These are phyloP conservation scores for Euura lappo DNA, from an alignment of 1,140 invertebrate species.

Conservation along the genomic window DNA sequence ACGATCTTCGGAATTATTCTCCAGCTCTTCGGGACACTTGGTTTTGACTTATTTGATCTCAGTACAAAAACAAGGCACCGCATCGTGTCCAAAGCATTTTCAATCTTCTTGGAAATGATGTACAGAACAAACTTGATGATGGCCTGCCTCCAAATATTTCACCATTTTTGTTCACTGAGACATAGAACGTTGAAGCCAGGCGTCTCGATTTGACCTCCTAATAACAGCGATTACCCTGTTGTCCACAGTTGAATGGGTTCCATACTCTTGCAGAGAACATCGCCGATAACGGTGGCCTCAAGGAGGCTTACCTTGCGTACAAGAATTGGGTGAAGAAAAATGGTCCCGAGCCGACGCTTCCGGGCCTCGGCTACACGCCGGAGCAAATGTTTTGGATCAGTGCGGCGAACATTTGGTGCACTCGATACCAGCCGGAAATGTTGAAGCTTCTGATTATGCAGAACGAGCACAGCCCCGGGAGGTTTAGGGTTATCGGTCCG, in stretches of 20 bases:
- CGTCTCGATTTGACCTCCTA: too few relatives aligned
- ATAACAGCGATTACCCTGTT: constrained; percentile 11
- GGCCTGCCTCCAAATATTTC: too few relatives aligned
- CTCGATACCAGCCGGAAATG: constrained; percentile 72
- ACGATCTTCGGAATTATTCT: background rate
- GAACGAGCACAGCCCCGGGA: constrained; percentile 78
- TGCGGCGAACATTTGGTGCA: constrained; percentile 74
- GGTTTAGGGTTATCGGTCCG: constrained; percentile 86
- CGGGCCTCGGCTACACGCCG: constrained; percentile 62
- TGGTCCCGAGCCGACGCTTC: constrained; percentile 68
- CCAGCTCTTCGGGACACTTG: background rate
- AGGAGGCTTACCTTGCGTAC: constrained; percentile 86
- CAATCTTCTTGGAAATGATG: too few relatives aligned
- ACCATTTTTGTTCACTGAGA: too few relatives aligned
- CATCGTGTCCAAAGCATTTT: too few relatives aligned
- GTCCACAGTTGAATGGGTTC: constrained; percentile 79
- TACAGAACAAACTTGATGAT: too few relatives aligned
- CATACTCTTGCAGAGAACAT: constrained; percentile 93
- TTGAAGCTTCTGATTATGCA: constrained; percentile 77
- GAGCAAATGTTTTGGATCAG: constrained; percentile 83
- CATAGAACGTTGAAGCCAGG: too few relatives aligned
- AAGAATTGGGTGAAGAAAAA: constrained; percentile 72
- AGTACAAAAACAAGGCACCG: too few relatives aligned
- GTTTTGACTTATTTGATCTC: too few relatives aligned
- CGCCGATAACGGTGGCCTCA: constrained; percentile 89